phyloP scores from a whole-genome alignment of 2,888 invertebrate genomes.

The Hanleya hanleyi region DNA sequence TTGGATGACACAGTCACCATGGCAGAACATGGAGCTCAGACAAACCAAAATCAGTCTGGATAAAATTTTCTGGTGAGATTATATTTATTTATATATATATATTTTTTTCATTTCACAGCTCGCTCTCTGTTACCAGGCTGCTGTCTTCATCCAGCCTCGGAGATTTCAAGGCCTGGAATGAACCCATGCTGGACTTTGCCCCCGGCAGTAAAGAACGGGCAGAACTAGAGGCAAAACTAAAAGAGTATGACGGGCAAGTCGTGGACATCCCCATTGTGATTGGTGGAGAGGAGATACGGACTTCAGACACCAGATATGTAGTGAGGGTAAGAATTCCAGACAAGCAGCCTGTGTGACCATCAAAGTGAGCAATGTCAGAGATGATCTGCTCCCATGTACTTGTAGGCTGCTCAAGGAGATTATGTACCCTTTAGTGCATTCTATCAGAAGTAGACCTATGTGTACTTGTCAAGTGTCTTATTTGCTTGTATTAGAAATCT shows the following conservation, averaged over 20 bases:
- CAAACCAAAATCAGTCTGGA: background rate
- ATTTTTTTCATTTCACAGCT: too few species aligned
- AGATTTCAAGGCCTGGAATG: conserved; percentile 71
- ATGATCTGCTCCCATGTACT: too few species aligned
- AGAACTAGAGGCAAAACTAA: conserved; percentile 82
- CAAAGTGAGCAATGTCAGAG: too few species aligned
- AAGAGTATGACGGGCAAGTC: conserved; percentile 79
- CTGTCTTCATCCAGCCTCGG: background rate
- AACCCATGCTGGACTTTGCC: conserved; percentile 80
- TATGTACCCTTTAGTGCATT: too few species aligned
- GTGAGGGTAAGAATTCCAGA: conserved; percentile 76
- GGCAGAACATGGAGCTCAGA: background rate
- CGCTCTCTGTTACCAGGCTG: background rate
- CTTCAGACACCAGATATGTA: conserved; percentile 85
- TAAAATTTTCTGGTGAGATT: background rate
- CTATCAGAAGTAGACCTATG: too few species aligned
- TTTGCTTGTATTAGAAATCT: too few species aligned
- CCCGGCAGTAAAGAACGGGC: conserved; percentile 87
- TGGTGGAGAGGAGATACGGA: conserved; percentile 89
- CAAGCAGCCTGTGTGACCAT: background rate
- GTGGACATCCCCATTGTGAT: conserved; percentile 97
- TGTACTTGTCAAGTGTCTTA: too few species aligned
- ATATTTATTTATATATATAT: background rate
- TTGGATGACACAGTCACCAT: background rate
- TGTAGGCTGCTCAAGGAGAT: too few species aligned